Percentiles rank a stretch among this genome's conserved stretches.
Evolutionary conservation across 2,797 vertebrate genomes (phyloP).

Genomic region (Psittacula echo): DNA sequence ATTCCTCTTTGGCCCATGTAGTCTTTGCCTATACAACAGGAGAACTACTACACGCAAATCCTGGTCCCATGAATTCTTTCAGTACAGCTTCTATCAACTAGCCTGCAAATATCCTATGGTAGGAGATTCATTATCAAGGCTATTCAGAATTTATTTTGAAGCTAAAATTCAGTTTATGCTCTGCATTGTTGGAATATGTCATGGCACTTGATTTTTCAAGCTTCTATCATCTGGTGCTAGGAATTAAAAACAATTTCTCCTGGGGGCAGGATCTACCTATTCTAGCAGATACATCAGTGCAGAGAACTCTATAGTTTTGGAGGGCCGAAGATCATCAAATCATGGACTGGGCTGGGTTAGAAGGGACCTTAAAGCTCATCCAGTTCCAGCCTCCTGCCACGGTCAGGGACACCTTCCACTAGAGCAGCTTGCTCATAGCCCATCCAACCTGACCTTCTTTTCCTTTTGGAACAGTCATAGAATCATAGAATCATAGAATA

Average conservation of each 20-base stretch:
- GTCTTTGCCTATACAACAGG: not conserved
- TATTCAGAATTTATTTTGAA: not conserved
- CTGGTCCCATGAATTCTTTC: not conserved
- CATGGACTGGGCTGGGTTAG: not conserved
- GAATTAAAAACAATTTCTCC: not conserved
- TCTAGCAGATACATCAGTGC: not conserved
- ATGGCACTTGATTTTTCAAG: not conserved
- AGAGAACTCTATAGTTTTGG: not conserved
- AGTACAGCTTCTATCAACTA: not conserved
- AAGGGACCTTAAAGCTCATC: not conserved
- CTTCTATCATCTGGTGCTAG: not conserved
- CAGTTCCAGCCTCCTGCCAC: not conserved
- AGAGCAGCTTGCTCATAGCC: not conserved
- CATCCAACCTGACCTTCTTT: not conserved
- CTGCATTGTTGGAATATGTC: not conserved
- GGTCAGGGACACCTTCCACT: not conserved
- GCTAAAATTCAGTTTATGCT: not conserved
- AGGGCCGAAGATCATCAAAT: not conserved
- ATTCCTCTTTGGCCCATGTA: not conserved
- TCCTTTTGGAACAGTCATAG: not conserved
- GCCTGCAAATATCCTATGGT: not conserved
- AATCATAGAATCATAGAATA: too few species aligned
- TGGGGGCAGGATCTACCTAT: not conserved
- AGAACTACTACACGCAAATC: fast-evolving
- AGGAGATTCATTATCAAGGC: not conserved